phyloP scores from a whole-genome alignment of 2,113 vertebrate genomes.

The Panthera tigris region DNA sequence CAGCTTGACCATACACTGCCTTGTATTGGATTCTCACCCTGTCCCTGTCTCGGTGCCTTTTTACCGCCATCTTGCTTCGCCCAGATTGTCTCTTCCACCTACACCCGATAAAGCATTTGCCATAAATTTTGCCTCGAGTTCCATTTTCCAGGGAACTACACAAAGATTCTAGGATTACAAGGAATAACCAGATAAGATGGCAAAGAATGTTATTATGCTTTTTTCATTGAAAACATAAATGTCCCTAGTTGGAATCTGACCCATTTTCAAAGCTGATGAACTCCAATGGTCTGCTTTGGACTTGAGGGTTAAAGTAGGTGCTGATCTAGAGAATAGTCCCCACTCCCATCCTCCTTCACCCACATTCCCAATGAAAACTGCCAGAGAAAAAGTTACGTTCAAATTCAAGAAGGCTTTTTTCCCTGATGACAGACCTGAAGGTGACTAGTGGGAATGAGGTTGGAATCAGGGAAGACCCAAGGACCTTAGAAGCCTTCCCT shows the following conservation, averaged over 20 bases:
- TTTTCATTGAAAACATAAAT: conserved; percentile 33
- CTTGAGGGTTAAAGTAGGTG: not conserved
- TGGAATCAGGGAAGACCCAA: not conserved
- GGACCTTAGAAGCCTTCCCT: not conserved
- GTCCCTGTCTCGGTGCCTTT: not conserved
- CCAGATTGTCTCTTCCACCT: not conserved
- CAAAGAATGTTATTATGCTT: not conserved
- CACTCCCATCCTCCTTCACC: not conserved
- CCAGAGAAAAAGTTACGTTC: not conserved
- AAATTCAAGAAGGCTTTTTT: not conserved
- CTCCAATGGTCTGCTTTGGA: not conserved
- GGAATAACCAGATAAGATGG: not conserved
- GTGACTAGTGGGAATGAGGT: not conserved
- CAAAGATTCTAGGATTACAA: not conserved
- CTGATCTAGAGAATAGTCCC: not conserved
- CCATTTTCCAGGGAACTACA: not conserved
- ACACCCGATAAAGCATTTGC: not conserved
- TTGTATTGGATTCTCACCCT: not conserved
- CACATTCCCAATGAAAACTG: not conserved
- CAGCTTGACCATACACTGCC: not conserved
- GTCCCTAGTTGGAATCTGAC: not conserved
- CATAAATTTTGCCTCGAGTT: not conserved
- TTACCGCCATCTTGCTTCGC: not conserved
- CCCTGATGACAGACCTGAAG: not conserved
- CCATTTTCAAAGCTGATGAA: not conserved